Evolutionary conservation across 37 sponge, comb jelly and placozoan genomes (phyloP).

Genomic region (Crambe crambe): DNA sequence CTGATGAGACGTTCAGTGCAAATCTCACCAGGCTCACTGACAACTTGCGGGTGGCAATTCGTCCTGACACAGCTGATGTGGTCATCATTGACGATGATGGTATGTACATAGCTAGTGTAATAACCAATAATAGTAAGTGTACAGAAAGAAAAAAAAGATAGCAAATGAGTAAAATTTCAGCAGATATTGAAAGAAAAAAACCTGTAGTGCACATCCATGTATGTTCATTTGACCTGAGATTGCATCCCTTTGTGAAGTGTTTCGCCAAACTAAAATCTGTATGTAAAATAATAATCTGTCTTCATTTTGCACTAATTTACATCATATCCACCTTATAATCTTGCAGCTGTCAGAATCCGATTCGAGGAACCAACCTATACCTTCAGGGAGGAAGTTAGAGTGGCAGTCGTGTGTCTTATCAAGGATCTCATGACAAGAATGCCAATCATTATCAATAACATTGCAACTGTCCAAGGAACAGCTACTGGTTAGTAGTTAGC

Average conservation of each 20-base stretch:
- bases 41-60: not conserved
- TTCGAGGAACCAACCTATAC: constrained; percentile 11
- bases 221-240: no score
- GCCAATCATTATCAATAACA: not conserved
- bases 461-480: not conserved
- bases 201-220: no score
- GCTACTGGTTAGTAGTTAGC: constrained; percentile 8
- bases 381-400: not conserved
- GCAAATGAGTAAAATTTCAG: no score
- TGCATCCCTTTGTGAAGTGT: no score
- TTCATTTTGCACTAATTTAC: not conserved
- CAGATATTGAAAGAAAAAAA: no score
- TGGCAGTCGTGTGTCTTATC: constrained; percentile 17
- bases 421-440: constrained; percentile 16
- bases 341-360: constrained; percentile 10
- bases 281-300: not conserved
- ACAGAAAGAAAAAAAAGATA: no score
- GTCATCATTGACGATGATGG: constrained; percentile 28
- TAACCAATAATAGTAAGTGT: not conserved
- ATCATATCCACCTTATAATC: not conserved
- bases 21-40: not conserved
- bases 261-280: not conserved
- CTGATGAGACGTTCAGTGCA: not conserved
- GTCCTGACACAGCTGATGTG: not conserved
- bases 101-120: no score